Base-by-base conservation (phyloP, 2,113 vertebrate species). In the Pionites leucogaster region DNA sequence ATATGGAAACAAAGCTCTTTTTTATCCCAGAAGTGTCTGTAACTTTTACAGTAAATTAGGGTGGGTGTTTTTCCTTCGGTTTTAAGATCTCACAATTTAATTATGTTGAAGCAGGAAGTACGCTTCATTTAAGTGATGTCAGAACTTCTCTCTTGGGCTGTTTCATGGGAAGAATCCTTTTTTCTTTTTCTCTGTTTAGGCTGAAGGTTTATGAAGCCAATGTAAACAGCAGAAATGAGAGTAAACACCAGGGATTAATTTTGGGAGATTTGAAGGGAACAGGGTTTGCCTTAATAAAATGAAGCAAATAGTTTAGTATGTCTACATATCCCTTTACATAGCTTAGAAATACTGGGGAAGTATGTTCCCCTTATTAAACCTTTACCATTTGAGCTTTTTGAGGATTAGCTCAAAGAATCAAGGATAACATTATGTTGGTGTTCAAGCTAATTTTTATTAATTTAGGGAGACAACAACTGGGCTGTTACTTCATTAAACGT, bases 111-210 rank as follows among this genome's bases (percentile, higher is more conserved):
- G 80, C 60, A 95, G 91, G 82, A 94, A 86, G 53, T n/a, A 68
- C 0, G 3, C 63, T 93, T 91, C 71, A 80, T 90, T 79, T 93
- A 90, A 93, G 46, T 5, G 37, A 87, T 76, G 23, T 84, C 69
- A 81, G 42, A 39, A 83, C 74, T 89, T 87, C 70, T 77, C 89
- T 80, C 59, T 87, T 28, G 49, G 93, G 49, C 52, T 76, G 28
- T 74, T 95, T 65, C 87, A 87, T 86, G 89, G 84, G 90, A 97
- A 92, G 59, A 89, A 93, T 59, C 50, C 41, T 92, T 84, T 53
- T 8, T 75, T 52, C 35, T 75, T 69, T 81, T 82, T 70, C 62
- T 55, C 69, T 93, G 33, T 84, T 95, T 77, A 86, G 52, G 59
- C 19, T 82, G 53, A 90, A 92, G 67, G 41, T 63, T 92, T 92